phyloP scores from a whole-genome alignment of 2,888 invertebrate genomes.

The Platycnemis pennipes region DNA sequence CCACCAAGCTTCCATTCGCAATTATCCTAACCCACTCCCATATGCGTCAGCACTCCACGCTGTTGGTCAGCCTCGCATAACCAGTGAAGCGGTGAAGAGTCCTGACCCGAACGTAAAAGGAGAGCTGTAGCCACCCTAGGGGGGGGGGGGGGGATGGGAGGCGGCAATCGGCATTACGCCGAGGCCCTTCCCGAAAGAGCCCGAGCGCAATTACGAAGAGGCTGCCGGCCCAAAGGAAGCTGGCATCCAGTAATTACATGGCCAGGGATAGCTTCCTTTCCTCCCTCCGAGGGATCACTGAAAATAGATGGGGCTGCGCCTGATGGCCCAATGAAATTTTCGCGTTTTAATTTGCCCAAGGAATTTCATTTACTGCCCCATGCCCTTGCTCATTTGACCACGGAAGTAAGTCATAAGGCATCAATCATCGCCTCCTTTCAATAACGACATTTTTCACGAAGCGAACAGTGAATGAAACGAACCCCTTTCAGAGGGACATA shows the following conservation, averaged over 20 bases:
- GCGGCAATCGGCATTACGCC: constrained; percentile 11
- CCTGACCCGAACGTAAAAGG: constrained; percentile 9
- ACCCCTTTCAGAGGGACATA: too few species aligned
- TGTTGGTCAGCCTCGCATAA: background rate
- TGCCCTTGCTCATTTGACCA: background rate
- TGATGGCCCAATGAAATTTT: constrained; percentile 28
- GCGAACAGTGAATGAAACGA: too few species aligned
- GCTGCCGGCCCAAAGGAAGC: constrained; percentile 43
- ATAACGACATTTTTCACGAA: too few species aligned
- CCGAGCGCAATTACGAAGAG: constrained; percentile 51
- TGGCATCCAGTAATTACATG: constrained; percentile 59
- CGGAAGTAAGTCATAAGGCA: background rate
- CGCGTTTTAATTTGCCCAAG: constrained; percentile 26
- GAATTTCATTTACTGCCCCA: constrained; percentile 45
- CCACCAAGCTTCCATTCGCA: too few species aligned
- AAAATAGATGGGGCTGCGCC: background rate
- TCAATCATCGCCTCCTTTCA: background rate
- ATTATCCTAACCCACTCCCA: too few species aligned
- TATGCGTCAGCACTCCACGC: background rate
- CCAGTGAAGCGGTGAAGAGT: constrained; percentile 48
- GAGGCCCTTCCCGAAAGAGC: constrained; percentile 41
- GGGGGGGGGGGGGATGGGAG: background rate
- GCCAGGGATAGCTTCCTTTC: background rate
- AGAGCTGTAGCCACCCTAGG: background rate
- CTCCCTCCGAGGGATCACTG: background rate